Evolutionary conservation across 30 jellyfish, hydroid and myxozoan species (phyloP), one percentile per base, ranked within the genome.

Genomic region (Hydractinia symbiolongicarpus): DNA sequence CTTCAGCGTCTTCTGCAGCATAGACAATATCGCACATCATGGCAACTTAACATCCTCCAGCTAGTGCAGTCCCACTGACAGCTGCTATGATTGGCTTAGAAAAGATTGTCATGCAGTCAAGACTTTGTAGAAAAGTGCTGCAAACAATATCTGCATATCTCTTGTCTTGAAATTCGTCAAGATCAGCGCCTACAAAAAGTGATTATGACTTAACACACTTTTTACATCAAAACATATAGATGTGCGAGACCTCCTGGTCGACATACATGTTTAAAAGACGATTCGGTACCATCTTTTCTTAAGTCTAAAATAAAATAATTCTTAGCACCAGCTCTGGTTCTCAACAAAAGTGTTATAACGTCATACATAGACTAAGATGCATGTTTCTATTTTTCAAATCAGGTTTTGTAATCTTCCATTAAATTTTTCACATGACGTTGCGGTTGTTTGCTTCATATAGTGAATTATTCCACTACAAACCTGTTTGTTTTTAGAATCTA

Each of bases 1-100:
- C 98, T 96, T 86, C 83, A 0, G 98, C 98, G 66, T 86, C 83
- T 62, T 91, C 98, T 13, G 96, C 96, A 50, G 98, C 98, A 86
- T 91, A 91, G 9, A 91, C 86, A 64, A 91, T 86, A 72, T 91
- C 98, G 80, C 98, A 91, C 98, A 91, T 91, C 98, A 91, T 91
- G 40, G 98, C 98, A 21, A 91, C 81, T 76, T 91, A 96, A 64
- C 96, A 86, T 1, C 98, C 98, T 67, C 98, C 98, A 50, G 96
- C 98, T 11, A 91, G 84, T 15, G 98, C 98, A 83, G 78, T 86
- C 4, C 98, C 98, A 86, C 86, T 91, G 55, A 91, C 98, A 20
- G 98, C 98, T 13, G 96, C 98, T 53, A 91, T 91, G 7, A 89
- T 86, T 16, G 98, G 98, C 58, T 91, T 91, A 9, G 56, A 71